Conservation (phyloP, 2,888 invertebrate species). For the Machimus rusticus region DNA sequence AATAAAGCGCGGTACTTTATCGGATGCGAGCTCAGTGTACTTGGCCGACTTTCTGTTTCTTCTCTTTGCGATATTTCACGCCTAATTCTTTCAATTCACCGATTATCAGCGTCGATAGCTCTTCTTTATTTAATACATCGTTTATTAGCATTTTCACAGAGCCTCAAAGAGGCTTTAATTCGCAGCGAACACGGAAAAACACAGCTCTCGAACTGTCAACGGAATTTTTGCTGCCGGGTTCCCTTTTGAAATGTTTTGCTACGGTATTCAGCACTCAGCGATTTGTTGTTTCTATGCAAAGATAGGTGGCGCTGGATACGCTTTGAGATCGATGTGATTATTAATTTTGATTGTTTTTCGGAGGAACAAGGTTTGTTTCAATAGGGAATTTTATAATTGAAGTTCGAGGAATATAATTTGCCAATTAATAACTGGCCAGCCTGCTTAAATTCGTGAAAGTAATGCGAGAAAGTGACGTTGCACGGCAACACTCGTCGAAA, state of each 20-base stretch:
- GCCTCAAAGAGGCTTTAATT: background rate
- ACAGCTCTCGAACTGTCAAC: background rate
- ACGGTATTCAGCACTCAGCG: background rate
- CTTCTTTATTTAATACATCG: conserved; percentile 66
- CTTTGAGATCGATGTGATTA: background rate
- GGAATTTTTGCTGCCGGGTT: background rate
- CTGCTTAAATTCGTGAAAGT: background rate
- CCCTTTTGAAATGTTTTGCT: background rate
- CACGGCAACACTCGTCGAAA: background rate
- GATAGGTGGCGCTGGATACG: background rate
- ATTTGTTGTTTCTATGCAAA: background rate
- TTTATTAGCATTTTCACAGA: conserved; percentile 65
- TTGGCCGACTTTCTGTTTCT: conserved; percentile 68
- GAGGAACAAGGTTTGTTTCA: background rate
- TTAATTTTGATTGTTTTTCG: background rate
- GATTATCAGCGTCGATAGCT: conserved; percentile 67
- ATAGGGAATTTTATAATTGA: background rate
- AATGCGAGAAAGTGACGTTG: background rate
- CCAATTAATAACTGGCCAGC: background rate
- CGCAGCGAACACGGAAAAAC: background rate
- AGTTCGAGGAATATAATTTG: background rate
- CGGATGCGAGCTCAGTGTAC: conserved; percentile 52
- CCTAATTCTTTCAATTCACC: conserved; percentile 74
- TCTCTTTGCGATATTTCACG: conserved; percentile 75
- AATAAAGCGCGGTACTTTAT: background rate